Evolutionary conservation across 2,113 vertebrate species (phyloP).

Genomic region (Camelus bactrianus): DNA sequence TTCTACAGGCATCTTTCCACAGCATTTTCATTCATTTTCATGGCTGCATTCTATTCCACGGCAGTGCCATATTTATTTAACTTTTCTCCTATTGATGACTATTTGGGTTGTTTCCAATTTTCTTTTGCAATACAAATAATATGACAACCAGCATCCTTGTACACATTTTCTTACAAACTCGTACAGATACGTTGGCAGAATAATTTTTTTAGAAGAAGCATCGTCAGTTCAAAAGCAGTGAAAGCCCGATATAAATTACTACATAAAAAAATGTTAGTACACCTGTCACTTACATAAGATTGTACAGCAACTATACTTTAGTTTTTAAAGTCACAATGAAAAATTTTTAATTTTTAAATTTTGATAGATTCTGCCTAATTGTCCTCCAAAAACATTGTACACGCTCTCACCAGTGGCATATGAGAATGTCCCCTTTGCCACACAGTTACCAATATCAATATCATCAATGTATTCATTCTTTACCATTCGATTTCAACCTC

Average conservation of each 20-base stretch:
- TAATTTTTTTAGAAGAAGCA: not conserved
- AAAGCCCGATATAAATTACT: not conserved
- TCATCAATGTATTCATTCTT: not conserved
- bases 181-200: not conserved
- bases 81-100: not conserved
- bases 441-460: not conserved
- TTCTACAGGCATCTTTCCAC: not conserved
- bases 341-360: not conserved
- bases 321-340: not conserved
- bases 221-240: not conserved
- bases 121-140: not conserved
- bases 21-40: not conserved
- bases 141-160: not conserved
- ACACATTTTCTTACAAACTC: not conserved
- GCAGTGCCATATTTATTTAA: not conserved
- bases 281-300: not conserved
- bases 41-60: not conserved
- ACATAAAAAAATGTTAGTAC: not conserved
- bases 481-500: not conserved
- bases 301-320: not conserved
- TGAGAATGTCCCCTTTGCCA: not conserved
- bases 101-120: not conserved
- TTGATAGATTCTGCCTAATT: not conserved
- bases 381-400: not conserved
- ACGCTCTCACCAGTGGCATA: not conserved